These are phyloP conservation scores for Hucho hucho DNA, from an alignment of 2,113 vertebrate species.

Conservation along the genomic window DNA sequence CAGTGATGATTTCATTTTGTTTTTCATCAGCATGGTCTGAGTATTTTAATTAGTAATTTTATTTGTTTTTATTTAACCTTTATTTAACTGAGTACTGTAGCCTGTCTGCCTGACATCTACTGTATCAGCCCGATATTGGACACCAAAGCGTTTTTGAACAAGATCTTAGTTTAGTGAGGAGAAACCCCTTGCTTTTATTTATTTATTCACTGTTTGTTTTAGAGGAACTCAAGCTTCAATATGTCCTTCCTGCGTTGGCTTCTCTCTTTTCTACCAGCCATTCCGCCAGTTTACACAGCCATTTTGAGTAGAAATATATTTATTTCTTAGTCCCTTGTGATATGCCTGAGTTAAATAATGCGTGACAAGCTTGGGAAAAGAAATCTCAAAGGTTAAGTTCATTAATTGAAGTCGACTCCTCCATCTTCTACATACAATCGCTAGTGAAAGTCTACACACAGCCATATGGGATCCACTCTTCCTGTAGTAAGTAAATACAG, in stretches of 20 bases:
- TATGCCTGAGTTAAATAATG: background rate
- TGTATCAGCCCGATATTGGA: background rate
- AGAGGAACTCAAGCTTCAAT: background rate
- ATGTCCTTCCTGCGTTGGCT: background rate
- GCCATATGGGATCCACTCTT: too few species aligned
- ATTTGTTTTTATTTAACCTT: too few species aligned
- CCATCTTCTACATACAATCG: background rate
- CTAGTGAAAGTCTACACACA: too few species aligned
- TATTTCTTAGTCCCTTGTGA: background rate
- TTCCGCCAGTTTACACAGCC: background rate
- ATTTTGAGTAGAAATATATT: background rate
- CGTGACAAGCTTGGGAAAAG: background rate
- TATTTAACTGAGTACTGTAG: background rate
- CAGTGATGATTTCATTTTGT: background rate
- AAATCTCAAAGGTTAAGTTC: background rate
- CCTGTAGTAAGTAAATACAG: background rate
- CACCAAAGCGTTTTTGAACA: background rate
- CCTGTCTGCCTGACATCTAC: background rate
- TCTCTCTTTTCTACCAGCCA: background rate
- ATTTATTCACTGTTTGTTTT: background rate
- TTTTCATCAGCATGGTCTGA: background rate
- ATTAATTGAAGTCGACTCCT: background rate
- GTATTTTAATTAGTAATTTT: too few species aligned
- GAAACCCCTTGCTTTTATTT: background rate
- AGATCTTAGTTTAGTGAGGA: background rate